Base-by-base conservation (phyloP, 1,140 invertebrate species). In the Lucilia cuprina region DNA sequence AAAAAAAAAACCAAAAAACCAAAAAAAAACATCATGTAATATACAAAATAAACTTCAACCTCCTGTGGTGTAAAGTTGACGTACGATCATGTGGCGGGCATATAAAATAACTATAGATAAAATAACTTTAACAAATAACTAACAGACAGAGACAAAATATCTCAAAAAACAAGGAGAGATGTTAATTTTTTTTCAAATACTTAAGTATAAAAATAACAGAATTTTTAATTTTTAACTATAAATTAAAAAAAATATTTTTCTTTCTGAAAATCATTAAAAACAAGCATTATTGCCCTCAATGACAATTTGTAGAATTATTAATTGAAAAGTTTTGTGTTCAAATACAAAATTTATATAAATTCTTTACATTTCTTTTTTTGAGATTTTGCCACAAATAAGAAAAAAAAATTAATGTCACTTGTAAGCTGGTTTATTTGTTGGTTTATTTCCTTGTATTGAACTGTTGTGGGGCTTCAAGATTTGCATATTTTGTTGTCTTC, bases 31-130 rank as follows among this genome's bases (percentile, higher is more conserved):
- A 80, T 49, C 41, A 49, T 80, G 77, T 80, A 80, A 80, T 80
- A 80, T 80, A 80, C 77, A 80, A 80, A 80, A 80, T 80, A 80
- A 80, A 80, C 77, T 80, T 80, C 77, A 80, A 80, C 77, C 77
- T 80, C 77, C 77, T 80, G 77, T 80, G 77, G 77, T 80, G 77
- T 80, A 80, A 80, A 80, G 77, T 80, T 80, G 77, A 80, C 77
- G 77, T 80, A 80, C 77, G 77, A 80, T 80, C 77, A 80, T 80
- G 77, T 80, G 77, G 77, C 77, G 77, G 77, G 41, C 77, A 80
- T 80, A 80, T 80, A 80, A 80, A 80, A 80, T 80, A 49, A 80
- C 47, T 47, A 19, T 49, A 80, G 25, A 77, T 35, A 77, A 77
- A 41, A 41, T 41, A 78, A 41, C 41, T 78, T 17, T n/a, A 78